Evolutionary conservation across 1,140 invertebrate species (phyloP), one percentile per base, ranked within the genome.

Genomic region (Brachionus koreanus): DNA sequence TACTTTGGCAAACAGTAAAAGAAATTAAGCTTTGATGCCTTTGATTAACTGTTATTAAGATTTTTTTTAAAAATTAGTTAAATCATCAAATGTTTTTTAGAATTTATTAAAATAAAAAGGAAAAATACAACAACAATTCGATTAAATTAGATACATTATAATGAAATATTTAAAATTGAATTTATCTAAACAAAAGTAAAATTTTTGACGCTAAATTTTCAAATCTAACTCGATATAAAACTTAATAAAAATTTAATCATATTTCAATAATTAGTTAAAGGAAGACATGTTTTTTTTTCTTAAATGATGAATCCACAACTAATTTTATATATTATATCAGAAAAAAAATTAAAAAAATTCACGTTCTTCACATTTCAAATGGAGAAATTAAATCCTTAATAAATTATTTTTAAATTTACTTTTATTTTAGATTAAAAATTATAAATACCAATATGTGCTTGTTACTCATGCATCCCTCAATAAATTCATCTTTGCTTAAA

Each of bases 401-500:
- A 49, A 52, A 49, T 33, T 61, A 61, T 57, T 52, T 25, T 2
- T 3, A 49, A 25, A 57, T n/a, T n/a, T 23, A 6, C 23, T 25
- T 77, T 77, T 13, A 1, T 46, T 2, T 13, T 37, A n/a, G n/a
- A n/a, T n/a, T 35, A 3, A 23, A 69, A 35, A 69, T 49, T 33
- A 16, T 52, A n/a, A 12, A 23, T 52, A 77, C 74, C 74, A 79
- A 42, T 42, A 79, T 79, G 42, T 65, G 49, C 23, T 79, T 79
- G 76, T 79, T 79, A n/a, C 61, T 57, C 39, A 82, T 35, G 19
- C 57, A 67, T n/a, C 82, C 82, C 3, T 82, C 67, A 6, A 82
- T 82, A 42, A 82, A 82, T 42, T 82, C 82, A 52, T 82, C 82
- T 69, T 37, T 82, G 39, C 57, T 72, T 16, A 82, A 39, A 23